A percentile compares a stretch with the other conserved stretches of the same genome.
Evolutionary conservation across 2,888 invertebrate species (phyloP).

Genomic region (Thereva nobilitata): DNA sequence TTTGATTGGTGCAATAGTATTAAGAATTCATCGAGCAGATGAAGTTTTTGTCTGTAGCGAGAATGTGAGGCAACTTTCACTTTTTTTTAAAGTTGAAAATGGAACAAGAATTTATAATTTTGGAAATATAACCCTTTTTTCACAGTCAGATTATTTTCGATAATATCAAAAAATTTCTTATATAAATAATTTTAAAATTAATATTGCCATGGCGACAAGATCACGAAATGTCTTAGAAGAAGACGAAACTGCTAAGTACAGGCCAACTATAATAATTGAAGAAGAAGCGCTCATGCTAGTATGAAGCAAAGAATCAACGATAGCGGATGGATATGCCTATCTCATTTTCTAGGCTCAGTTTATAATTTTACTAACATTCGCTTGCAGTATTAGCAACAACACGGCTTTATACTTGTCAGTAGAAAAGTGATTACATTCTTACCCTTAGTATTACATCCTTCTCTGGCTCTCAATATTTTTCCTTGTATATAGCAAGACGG

Average conservation of each 20-base stretch:
- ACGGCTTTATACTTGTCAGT: slow-evolving; percentile 24
- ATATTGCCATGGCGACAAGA: slow-evolving; percentile 18
- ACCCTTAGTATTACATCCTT: slow-evolving; percentile 29
- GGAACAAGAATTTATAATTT: neutral
- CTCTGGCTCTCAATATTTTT: slow-evolving; percentile 6
- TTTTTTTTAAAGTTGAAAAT: slow-evolving; percentile 15
- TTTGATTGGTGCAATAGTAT: neutral
- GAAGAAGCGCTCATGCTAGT: too few relatives aligned
- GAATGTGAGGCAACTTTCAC: slow-evolving; percentile 25
- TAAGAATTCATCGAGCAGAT: slow-evolving; percentile 1
- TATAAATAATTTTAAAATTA: too few relatives aligned
- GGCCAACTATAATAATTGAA: neutral
- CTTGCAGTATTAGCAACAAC: neutral
- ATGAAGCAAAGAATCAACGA: too few relatives aligned
- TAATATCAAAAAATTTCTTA: too few relatives aligned
- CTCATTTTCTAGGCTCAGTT: slow-evolving; percentile 14
- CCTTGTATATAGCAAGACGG: too few relatives aligned
- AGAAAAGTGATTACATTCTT: slow-evolving; percentile 19
- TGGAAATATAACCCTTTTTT: neutral
- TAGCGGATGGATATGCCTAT: neutral
- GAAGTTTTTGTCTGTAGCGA: slow-evolving; percentile 6
- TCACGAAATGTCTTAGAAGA: neutral
- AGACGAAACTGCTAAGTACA: slow-evolving; percentile 8
- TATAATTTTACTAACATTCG: slow-evolving; percentile 20
- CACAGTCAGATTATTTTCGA: slow-evolving; percentile 5